Percentiles rank a stretch among this genome's conserved stretches.
These are phyloP conservation scores for Nannoperca obscura DNA, from an alignment of 2,797 vertebrate genomes.

Conservation along the genomic window DNA sequence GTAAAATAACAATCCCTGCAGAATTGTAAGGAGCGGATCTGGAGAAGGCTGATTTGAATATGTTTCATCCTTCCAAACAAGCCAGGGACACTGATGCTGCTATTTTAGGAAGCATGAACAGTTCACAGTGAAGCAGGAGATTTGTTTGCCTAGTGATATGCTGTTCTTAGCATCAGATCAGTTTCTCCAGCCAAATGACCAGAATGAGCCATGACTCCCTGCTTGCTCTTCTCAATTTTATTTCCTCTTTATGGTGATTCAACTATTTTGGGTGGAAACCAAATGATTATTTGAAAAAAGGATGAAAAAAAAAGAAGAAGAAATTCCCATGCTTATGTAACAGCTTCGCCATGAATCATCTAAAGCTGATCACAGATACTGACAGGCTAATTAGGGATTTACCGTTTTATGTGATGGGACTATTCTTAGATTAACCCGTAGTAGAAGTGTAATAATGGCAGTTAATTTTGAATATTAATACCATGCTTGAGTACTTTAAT, in stretches of 20 bases:
- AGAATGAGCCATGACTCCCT: slow-evolving; percentile 30
- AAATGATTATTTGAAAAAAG: slow-evolving; percentile 21
- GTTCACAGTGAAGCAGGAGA: slow-evolving; percentile 73
- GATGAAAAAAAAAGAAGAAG: background rate
- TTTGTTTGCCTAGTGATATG: slow-evolving; percentile 78
- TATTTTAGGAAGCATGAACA: slow-evolving; percentile 78
- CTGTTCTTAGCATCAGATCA: slow-evolving; percentile 68
- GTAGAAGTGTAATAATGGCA: slow-evolving; percentile 72
- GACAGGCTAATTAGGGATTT: slow-evolving; percentile 74
- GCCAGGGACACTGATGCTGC: slow-evolving; percentile 74
- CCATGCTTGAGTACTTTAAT: slow-evolving; percentile 73
- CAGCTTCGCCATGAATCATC: slow-evolving; percentile 65
- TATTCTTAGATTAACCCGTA: slow-evolving; percentile 73
- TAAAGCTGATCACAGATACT: slow-evolving; percentile 69
- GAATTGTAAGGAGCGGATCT: slow-evolving; percentile 71
- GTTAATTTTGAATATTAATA: slow-evolving; percentile 75
- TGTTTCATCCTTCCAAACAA: slow-evolving; percentile 78
- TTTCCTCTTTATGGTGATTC: slow-evolving; percentile 45
- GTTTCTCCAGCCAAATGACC: slow-evolving; percentile 54
- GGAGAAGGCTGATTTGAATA: slow-evolving; percentile 77
- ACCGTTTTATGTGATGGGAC: slow-evolving; percentile 58
- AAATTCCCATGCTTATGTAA: slow-evolving; percentile 73
- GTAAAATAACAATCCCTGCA: slow-evolving; percentile 79
- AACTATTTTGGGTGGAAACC: slow-evolving; percentile 38
- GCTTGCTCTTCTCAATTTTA: slow-evolving; percentile 31